A percentile compares a stretch with the other conserved stretches of the same genome.
phyloP scores from a whole-genome alignment of 2,113 vertebrate genomes.

The Stomatorhinus ivindoensis region DNA sequence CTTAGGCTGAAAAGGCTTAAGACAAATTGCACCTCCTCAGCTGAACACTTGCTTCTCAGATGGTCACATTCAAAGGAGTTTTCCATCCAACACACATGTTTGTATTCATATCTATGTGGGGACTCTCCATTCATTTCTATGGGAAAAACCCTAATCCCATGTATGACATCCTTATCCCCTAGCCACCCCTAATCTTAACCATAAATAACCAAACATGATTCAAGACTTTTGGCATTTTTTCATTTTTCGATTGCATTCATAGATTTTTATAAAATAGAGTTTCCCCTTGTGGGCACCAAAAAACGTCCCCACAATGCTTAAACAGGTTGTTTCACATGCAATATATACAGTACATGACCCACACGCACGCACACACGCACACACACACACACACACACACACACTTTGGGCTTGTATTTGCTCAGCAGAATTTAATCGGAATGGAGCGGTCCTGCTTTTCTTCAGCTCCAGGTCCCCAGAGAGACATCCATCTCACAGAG shows the following conservation, averaged over 20 bases:
- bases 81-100: neutral
- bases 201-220: neutral
- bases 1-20: neutral
- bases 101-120: neutral
- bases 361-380: slow-evolving; percentile 13
- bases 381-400: slow-evolving; percentile 14
- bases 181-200: neutral
- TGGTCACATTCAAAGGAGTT: neutral
- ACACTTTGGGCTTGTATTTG: slow-evolving; percentile 54
- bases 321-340: neutral
- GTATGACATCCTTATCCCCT: neutral
- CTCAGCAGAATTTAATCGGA: slow-evolving; percentile 68
- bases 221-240: neutral
- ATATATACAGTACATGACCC: neutral
- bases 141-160: neutral
- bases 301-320: neutral
- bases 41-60: neutral
- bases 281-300: neutral
- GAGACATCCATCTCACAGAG: slow-evolving; percentile 63
- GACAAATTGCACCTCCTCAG: neutral
- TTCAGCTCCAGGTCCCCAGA: slow-evolving; percentile 56
- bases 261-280: neutral
- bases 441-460: slow-evolving; percentile 56
- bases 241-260: neutral
- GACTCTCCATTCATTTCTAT: neutral